Evolutionary conservation across 2,888 invertebrate species (phyloP).

Genomic region (Melanostoma mellinum): DNA sequence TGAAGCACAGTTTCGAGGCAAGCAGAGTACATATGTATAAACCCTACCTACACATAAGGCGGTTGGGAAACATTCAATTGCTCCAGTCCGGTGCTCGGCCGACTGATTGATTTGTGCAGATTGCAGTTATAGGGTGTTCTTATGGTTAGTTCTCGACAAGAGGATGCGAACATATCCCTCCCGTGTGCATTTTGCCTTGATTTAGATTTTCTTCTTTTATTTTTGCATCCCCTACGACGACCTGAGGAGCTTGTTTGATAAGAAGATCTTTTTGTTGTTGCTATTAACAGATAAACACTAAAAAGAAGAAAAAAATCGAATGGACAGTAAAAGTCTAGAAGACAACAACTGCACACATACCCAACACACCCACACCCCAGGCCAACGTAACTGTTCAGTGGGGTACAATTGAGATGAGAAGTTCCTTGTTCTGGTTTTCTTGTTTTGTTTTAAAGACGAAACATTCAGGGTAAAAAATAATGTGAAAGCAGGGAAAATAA

Average conservation of each 20-base stretch:
- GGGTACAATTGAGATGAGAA: constrained; percentile 62
- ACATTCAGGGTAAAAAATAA: constrained; percentile 18
- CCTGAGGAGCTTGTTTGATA: constrained; percentile 29
- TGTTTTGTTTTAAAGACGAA: constrained; percentile 34
- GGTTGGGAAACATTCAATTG: constrained; percentile 65
- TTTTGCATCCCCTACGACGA: constrained; percentile 27
- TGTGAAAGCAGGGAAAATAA: constrained; percentile 37
- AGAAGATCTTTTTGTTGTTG: constrained; percentile 34
- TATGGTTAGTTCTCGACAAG: constrained; percentile 19
- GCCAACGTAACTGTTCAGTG: constrained; percentile 60
- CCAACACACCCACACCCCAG: background rate
- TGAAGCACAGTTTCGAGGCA: constrained; percentile 16
- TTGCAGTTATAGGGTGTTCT: constrained; percentile 47
- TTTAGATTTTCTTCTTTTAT: background rate
- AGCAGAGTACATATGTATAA: background rate
- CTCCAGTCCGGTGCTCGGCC: constrained; percentile 41
- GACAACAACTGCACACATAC: background rate
- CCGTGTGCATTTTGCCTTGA: constrained; percentile 22
- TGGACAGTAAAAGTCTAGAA: constrained; percentile 56
- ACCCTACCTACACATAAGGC: background rate
- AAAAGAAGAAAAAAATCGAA: constrained; percentile 48
- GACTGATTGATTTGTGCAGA: constrained; percentile 67
- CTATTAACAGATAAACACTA: constrained; percentile 60
- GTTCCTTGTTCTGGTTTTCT: background rate
- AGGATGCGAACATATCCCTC: constrained; percentile 5